phyloP scores from a whole-genome alignment of 2,797 vertebrate species.

The Falco novaeseelandiae region DNA sequence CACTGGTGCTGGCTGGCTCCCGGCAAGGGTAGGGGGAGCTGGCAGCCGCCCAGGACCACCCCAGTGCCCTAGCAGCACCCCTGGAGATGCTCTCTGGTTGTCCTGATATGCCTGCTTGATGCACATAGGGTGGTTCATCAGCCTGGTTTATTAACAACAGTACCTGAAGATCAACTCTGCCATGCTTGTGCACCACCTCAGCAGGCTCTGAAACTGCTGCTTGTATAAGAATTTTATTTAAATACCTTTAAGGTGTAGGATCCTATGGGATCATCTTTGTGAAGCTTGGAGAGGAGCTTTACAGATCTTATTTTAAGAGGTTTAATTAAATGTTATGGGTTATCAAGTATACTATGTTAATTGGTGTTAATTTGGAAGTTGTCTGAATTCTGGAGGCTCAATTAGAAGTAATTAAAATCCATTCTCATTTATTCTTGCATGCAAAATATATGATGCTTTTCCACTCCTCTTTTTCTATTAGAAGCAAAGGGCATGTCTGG shows the following conservation, averaged over 20 bases:
- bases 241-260: not conserved
- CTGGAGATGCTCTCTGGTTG: fast-evolving
- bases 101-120: fast-evolving
- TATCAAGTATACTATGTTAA: slow-evolving; percentile 56
- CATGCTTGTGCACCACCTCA: no score
- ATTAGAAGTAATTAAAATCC: slow-evolving; percentile 73
- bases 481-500: not conserved
- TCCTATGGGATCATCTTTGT: not conserved
- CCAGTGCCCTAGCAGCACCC: fast-evolving
- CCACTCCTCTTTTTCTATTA: not conserved
- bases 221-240: not conserved
- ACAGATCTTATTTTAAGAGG: slow-evolving; percentile 43
- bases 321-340: slow-evolving; percentile 73
- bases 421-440: slow-evolving; percentile 67
- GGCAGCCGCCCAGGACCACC: not conserved
- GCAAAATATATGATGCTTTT: slow-evolving; percentile 23
- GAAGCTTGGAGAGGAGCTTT: slow-evolving; percentile 27
- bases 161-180: not conserved
- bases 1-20: fast-evolving
- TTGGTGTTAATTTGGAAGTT: slow-evolving; percentile 74
- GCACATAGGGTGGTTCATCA: fast-evolving
- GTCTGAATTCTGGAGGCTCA: slow-evolving; percentile 69
- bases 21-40: not conserved
- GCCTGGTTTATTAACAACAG: not conserved
- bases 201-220: not conserved